Percentiles rank a stretch among this genome's conserved stretches.
phyloP scores from a whole-genome alignment of 2,113 vertebrate genomes.

The Rhinoderma darwinii region DNA sequence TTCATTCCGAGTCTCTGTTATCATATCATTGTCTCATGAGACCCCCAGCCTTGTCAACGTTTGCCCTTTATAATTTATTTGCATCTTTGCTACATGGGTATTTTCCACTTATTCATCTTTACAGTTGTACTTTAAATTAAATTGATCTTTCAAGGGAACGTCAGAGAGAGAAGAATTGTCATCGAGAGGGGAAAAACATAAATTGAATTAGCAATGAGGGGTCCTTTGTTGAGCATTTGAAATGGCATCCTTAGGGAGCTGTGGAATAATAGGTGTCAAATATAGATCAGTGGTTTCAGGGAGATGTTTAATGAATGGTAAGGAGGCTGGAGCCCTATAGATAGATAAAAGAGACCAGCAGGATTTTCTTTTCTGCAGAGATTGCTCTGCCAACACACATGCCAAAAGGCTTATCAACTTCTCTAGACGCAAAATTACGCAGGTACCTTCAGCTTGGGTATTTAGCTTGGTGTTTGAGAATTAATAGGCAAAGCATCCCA shows the following conservation, averaged over 20 bases:
- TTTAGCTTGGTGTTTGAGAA: not conserved
- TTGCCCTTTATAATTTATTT: constrained; percentile 87
- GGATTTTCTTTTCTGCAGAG: not conserved
- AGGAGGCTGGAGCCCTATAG: constrained; percentile 19
- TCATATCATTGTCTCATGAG: constrained; percentile 76
- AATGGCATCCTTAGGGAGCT: constrained; percentile 55
- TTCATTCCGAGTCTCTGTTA: constrained; percentile 78
- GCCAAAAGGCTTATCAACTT: not conserved
- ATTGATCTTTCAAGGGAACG: constrained; percentile 71
- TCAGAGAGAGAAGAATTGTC: constrained; percentile 69
- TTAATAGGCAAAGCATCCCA: not conserved
- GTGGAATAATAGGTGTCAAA: constrained; percentile 50
- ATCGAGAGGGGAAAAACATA: constrained; percentile 62
- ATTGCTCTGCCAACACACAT: not conserved
- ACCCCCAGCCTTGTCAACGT: constrained; percentile 77
- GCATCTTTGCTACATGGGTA: constrained; percentile 77
- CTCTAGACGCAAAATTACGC: not conserved
- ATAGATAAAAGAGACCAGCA: constrained; percentile 4
- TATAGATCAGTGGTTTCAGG: constrained; percentile 47
- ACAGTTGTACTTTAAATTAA: constrained; percentile 82
- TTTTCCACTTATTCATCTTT: constrained; percentile 82
- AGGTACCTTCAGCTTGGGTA: not conserved
- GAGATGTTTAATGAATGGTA: not conserved
- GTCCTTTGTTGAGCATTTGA: constrained; percentile 64
- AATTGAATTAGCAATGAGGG: constrained; percentile 48